Evolutionary conservation across 2,888 invertebrate species (phyloP).

Genomic region (Volucella inflata): DNA sequence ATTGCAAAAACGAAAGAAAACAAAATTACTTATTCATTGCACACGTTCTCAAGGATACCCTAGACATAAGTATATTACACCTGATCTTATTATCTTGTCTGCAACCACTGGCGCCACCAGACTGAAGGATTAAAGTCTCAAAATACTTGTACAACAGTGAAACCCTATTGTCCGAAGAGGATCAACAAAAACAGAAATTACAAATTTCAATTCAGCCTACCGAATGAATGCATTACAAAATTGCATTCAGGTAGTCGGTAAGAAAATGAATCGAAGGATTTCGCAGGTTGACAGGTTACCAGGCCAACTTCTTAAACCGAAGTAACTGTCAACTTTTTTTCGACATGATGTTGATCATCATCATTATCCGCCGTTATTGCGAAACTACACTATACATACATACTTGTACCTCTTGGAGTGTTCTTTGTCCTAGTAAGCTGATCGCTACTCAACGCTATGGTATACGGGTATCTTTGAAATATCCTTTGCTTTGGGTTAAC

Average conservation of each 20-base stretch:
- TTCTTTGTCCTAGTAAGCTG: conserved; percentile 7
- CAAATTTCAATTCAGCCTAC: conserved; percentile 16
- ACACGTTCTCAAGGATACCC: conserved; percentile 66
- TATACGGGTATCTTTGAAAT: conserved; percentile 10
- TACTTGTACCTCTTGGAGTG: conserved; percentile 34
- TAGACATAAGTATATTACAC: conserved; percentile 69
- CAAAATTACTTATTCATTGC: conserved; percentile 60
- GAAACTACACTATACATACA: conserved; percentile 1
- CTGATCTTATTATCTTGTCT: conserved; percentile 72
- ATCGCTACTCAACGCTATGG: conserved; percentile 36
- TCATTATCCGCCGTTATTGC: conserved; percentile 69
- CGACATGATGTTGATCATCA: conserved; percentile 63
- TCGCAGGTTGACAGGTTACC: conserved; percentile 57
- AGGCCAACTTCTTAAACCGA: conserved; percentile 55
- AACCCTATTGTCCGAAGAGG: conserved; percentile 38
- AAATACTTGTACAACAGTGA: conserved; percentile 40
- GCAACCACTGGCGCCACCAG: conserved; percentile 68
- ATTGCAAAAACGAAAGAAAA: conserved; percentile 15
- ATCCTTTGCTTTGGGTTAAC: conserved; percentile 67
- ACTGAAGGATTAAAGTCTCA: conserved; percentile 70
- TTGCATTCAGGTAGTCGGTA: conserved; percentile 46
- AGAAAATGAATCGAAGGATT: conserved; percentile 28
- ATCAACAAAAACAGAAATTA: conserved; percentile 33
- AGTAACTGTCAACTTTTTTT: conserved; percentile 58
- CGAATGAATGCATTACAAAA: conserved; percentile 30